Evolutionary conservation across 1,140 invertebrate species (phyloP).

Genomic region (Anastatus disparis): DNA sequence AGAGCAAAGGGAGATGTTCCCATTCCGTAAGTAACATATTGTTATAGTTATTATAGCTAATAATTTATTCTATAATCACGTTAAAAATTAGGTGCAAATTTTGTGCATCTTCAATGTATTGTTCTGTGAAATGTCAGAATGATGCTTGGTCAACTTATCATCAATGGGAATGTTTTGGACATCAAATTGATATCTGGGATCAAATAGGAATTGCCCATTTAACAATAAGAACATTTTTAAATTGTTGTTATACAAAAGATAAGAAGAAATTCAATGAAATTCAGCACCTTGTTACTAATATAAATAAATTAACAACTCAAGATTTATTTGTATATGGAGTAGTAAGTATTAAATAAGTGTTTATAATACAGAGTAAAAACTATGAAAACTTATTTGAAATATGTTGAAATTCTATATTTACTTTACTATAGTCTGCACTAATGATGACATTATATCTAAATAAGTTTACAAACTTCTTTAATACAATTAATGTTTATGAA

Average conservation of each 20-base stretch:
- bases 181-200: constrained; percentile 71
- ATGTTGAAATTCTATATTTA: constrained; percentile 1
- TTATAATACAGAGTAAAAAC: constrained; percentile 38
- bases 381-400: neutral
- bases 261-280: constrained; percentile 56
- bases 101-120: constrained; percentile 76
- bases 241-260: constrained; percentile 58
- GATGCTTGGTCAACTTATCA: constrained; percentile 74
- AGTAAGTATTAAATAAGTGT: constrained; percentile 57
- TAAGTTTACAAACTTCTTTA: constrained; percentile 69
- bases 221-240: constrained; percentile 74
- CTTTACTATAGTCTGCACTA: constrained; percentile 68
- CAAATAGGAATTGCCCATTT: constrained; percentile 82
- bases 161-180: constrained; percentile 78
- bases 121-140: constrained; percentile 72
- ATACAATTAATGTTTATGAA: constrained; percentile 49
- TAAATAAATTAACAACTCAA: constrained; percentile 59
- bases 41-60: neutral
- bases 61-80: constrained; percentile 62
- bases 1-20: constrained; percentile 57
- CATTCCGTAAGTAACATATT: constrained; percentile 64
- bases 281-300: constrained; percentile 61
- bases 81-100: constrained; percentile 68
- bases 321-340: constrained; percentile 65
- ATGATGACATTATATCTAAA: constrained; percentile 69